Percentiles rank a stretch among this genome's conserved stretches.
Conservation (phyloP, 23 tunicate species). For the Trididemnum clinides region DNA sequence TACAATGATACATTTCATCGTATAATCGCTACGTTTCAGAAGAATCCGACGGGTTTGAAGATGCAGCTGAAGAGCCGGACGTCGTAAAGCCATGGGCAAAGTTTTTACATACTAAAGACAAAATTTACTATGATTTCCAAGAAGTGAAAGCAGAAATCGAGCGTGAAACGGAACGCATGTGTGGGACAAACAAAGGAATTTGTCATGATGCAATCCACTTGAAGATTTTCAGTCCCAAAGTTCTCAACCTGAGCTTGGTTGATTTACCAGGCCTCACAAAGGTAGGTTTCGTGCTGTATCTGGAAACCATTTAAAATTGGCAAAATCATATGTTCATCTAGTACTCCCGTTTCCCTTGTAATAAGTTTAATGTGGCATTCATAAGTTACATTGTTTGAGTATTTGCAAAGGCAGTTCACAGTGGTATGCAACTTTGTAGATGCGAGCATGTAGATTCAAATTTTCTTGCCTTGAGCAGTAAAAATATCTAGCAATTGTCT, state of each 20-base stretch:
- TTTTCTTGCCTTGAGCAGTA: too few relatives aligned
- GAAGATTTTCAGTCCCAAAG: constrained; percentile 85
- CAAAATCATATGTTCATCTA: too few relatives aligned
- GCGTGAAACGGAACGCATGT: constrained; percentile 69
- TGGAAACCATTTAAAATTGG: too few relatives aligned
- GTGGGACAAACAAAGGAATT: constrained; percentile 94
- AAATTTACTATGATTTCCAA: constrained; percentile 60
- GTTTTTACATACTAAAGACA: constrained; percentile 83
- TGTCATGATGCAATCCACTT: constrained; percentile 70
- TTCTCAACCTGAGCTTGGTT: constrained; percentile 80
- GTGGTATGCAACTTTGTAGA: too few relatives aligned
- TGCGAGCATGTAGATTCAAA: too few relatives aligned
- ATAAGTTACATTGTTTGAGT: too few relatives aligned
- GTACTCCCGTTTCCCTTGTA: too few relatives aligned
- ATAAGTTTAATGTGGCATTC: too few relatives aligned
- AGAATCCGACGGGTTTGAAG: constrained; percentile 19
- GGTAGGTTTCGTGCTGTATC: background rate
- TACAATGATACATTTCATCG: too few relatives aligned
- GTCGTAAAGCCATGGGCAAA: constrained; percentile 65
- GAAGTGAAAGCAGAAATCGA: constrained; percentile 79
- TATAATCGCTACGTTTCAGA: too few relatives aligned
- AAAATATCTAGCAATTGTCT: too few relatives aligned
- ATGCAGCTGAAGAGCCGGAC: background rate
- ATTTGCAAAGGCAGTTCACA: too few relatives aligned
- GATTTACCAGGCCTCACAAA: constrained; percentile 90